These are phyloP conservation scores for Trichogramma pretiosum DNA, from an alignment of 1,140 invertebrate genomes.

Conservation along the genomic window DNA sequence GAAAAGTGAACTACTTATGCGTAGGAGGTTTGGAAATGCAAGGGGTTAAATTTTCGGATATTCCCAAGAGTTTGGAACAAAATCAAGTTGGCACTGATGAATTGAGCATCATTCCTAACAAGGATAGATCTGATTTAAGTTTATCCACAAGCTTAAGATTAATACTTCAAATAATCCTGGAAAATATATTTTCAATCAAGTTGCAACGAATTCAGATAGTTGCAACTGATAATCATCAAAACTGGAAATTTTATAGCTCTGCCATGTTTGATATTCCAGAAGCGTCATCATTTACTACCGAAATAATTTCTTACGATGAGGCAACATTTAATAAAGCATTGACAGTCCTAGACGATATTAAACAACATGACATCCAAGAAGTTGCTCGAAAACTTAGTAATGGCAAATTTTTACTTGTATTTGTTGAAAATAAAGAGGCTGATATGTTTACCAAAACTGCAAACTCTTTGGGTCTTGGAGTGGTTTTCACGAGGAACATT, in stretches of 20 bases:
- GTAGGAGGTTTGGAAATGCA: conserved; percentile 72
- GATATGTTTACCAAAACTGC: conserved; percentile 18
- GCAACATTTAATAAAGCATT: conserved; percentile 44
- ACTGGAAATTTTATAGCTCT: not conserved
- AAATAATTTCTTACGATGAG: not conserved
- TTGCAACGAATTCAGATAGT: conserved; percentile 60
- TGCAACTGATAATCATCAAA: conserved; percentile 33
- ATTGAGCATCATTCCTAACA: conserved; percentile 54
- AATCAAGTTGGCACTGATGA: conserved; percentile 58
- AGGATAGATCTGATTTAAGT: not conserved
- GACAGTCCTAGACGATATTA: conserved; percentile 39
- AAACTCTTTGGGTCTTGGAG: conserved; percentile 25
- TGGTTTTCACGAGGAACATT: conserved; percentile 24
- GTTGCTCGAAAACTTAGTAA: conserved; percentile 29
- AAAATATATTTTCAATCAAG: conserved; percentile 60
- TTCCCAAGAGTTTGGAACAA: conserved; percentile 54
- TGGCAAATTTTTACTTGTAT: conserved; percentile 35
- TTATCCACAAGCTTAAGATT: conserved; percentile 45
- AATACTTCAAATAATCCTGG: conserved; percentile 61
- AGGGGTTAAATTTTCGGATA: conserved; percentile 68
- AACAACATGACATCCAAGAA: conserved; percentile 13
- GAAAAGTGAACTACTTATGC: conserved; percentile 33
- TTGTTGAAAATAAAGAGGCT: conserved; percentile 24
- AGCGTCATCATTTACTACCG: not conserved
- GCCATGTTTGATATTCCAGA: conserved; percentile 16